Percentiles rank a stretch among this genome's conserved stretches.
phyloP scores from a whole-genome alignment of 2,113 vertebrate species.

The Colinus virginianus region DNA sequence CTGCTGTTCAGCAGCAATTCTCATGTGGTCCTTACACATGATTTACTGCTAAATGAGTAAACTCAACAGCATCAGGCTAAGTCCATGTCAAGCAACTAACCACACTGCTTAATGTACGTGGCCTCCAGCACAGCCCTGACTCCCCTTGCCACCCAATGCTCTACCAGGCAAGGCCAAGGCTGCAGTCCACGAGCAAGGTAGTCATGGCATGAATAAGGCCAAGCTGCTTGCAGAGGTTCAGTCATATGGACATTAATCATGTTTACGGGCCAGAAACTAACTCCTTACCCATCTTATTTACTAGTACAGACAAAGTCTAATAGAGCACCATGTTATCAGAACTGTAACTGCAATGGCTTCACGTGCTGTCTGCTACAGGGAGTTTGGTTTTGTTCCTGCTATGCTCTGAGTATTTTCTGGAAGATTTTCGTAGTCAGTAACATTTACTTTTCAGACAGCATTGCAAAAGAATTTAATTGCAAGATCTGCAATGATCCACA shows the following conservation, averaged over 20 bases:
- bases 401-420: not conserved
- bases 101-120: accelerated
- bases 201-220: not conserved
- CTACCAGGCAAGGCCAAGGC: not conserved
- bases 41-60: not conserved
- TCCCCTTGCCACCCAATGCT: not conserved
- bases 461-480: not conserved
- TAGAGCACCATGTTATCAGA: not conserved
- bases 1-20: not conserved
- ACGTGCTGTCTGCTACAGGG: not conserved
- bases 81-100: not conserved
- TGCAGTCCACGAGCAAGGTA: not conserved
- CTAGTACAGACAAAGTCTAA: not conserved
- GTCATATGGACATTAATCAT: not conserved
- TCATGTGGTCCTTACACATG: not conserved
- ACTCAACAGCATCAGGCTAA: not conserved
- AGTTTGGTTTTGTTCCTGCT: not conserved
- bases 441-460: not conserved
- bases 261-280: not conserved
- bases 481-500: not conserved
- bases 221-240: not conserved
- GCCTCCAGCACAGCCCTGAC: not conserved
- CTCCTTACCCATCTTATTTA: not conserved
- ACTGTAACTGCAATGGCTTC: not conserved
- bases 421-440: not conserved